Conservation (phyloP, 2,888 invertebrate genomes). For the Halocaridina rubra region DNA sequence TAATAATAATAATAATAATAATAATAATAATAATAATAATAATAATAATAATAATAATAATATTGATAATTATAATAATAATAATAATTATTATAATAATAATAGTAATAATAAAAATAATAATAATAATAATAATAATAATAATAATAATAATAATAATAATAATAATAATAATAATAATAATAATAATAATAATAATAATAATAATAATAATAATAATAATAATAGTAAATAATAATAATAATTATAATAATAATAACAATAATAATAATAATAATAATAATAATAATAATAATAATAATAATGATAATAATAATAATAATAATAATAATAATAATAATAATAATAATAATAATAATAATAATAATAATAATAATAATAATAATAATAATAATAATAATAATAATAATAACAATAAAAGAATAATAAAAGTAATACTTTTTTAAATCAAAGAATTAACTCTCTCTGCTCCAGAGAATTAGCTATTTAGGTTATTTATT, state of each 20-base stretch:
- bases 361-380: not conserved
- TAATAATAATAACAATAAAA: not conserved
- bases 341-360: not conserved
- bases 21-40: not conserved
- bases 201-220: not conserved
- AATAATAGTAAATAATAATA: not conserved
- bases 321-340: not conserved
- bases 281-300: not conserved
- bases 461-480: too few species aligned
- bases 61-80: not conserved
- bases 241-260: not conserved
- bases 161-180: not conserved
- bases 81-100: not conserved
- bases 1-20: not conserved
- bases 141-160: not conserved
- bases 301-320: not conserved
- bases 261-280: not conserved
- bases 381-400: not conserved
- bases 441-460: too few species aligned
- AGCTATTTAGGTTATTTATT: too few species aligned
- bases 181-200: not conserved
- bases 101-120: not conserved
- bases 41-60: not conserved
- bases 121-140: not conserved
- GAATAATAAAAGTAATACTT: not conserved